Base-by-base conservation (phyloP, 2,797 vertebrate genomes). In the Triplophysa yarkandensis region DNA sequence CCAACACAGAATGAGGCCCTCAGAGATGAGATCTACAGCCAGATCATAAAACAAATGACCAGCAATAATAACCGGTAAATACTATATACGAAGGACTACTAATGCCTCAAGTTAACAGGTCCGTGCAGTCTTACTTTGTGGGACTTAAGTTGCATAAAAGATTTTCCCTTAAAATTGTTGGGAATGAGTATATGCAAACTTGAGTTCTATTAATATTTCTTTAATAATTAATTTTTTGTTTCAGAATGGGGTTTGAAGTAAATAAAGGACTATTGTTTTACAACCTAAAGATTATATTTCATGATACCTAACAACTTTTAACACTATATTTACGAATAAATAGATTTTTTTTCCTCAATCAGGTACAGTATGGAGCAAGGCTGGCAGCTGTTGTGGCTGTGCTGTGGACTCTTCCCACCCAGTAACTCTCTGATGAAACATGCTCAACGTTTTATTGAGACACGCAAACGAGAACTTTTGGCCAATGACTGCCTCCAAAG, bases 351-450 rank as follows among this genome's bases (percentile, higher is more conserved):
- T 9, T 58, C 36, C 16, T 72, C 23, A 46, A 54, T 2, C 90
- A 99, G 98, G 86, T 92, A 92, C 84, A 99, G 97, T 0, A 32
- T 95, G 69, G 94, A 94, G 81, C 92, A 88, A 65, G 96, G 95
- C 76, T 98, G 96, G 98, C 96, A 99, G 88, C 90, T 99, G 66
- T 88, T 99, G 23, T 99, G 97, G 96, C 93, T 99, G 23, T 97
- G 96, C 85, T 95, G 95, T 0, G 96, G 97, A 46, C 91, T 99
- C 71, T 99, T 99, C 76, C 89, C 96, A 0, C 96, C 96, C 0
- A 89, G 94, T 78, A 95, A 93, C 78, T 71, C 85, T 0, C 90
- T 99, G 65, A 87, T 96, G 68, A 95, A 86, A 65, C 96, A 98
- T 0, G 58, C 92, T n/a, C 94, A 94, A 88, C 94, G 93, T 43